Base-by-base conservation (phyloP, 2,888 invertebrate species). In the Sarcophaga rosellei region DNA sequence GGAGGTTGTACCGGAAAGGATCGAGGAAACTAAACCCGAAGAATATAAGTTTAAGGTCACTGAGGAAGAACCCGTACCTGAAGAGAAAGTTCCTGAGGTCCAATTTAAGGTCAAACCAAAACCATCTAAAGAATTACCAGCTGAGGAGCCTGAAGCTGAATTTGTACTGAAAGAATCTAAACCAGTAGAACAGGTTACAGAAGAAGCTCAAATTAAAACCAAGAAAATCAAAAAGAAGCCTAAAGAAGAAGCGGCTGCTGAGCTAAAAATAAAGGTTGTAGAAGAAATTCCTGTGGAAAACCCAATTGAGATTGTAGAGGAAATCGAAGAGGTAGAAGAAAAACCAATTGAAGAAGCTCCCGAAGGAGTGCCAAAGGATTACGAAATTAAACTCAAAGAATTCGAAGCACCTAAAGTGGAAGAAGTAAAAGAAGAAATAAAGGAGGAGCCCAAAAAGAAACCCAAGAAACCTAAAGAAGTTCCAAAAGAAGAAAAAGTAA, bases 111-210 rank as follows among this genome's bases (percentile, higher is more conserved):
- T 88, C 10, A 89, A 89, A 69, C 81, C 84, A 2, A 84, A 85
- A 44, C 57, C 69, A 53, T 23, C 59, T 15, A 44, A 74, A 61
- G 81, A 88, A 62, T 81, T 88, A 76, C 84, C 88, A 68, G 35
- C 59, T 53, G 90, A 94, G 87, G 89, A 89, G 70, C 89, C 90
- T 47, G 91, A 92, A 78, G 90, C 91, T 0, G 88, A 91, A 74
- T 88, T 92, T 81, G 89, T 90, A 0, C 21, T 92, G 1, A 90
- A 89, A 1, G 89, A 91, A 78, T 89, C 90, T 15, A 92, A 91
- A 74, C 87, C 88, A 1, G 86, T 84, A 10, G 91, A 93, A 81
- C 87, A 90, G 80, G 87, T 86, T 62, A 76, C 89, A 78, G 89
- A 90, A 88, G 90, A 91, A 89, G 88, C 89, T 72, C 78, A 89